Percentiles rank a stretch among this genome's conserved stretches.
These are phyloP conservation scores for Ammospiza caudacuta DNA, from an alignment of 2,113 vertebrate species.

Conservation along the genomic window DNA sequence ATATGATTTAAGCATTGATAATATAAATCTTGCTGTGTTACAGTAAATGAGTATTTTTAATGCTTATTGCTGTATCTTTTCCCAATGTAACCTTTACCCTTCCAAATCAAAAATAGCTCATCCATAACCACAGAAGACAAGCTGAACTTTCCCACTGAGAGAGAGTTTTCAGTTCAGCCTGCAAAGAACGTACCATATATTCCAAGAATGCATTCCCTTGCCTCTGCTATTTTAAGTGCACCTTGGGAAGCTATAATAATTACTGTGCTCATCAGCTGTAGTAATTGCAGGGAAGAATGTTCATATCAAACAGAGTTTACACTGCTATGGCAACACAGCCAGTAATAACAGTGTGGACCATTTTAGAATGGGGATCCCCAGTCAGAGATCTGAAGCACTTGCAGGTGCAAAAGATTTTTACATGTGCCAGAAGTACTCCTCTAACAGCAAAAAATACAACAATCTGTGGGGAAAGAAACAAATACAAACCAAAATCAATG, in stretches of 20 bases:
- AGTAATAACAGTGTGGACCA: conserved; percentile 43
- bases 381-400: conserved; percentile 40
- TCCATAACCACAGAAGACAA: conserved; percentile 32
- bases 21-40: neutral
- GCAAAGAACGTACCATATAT: conserved; percentile 1
- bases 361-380: conserved; percentile 59
- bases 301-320: conserved; percentile 44
- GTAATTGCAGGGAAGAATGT: conserved; percentile 66
- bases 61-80: neutral
- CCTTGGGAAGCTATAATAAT: conserved; percentile 69
- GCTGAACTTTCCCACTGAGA: conserved; percentile 32
- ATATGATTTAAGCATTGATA: neutral
- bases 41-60: neutral
- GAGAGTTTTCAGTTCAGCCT: conserved; percentile 22
- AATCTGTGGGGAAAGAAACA: neutral
- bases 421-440: neutral
- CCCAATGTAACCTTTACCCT: neutral
- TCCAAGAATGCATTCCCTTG: conserved; percentile 37
- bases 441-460: neutral
- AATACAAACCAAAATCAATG: neutral
- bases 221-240: conserved; percentile 67
- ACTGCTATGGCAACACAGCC: conserved; percentile 69
- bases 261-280: conserved; percentile 69
- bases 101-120: conserved; percentile 1
- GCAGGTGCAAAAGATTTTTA: conserved; percentile 58